Evolutionary conservation across 2,113 vertebrate species (phyloP), one percentile per base, ranked within the genome.

Genomic region (Amphiprion percula): DNA sequence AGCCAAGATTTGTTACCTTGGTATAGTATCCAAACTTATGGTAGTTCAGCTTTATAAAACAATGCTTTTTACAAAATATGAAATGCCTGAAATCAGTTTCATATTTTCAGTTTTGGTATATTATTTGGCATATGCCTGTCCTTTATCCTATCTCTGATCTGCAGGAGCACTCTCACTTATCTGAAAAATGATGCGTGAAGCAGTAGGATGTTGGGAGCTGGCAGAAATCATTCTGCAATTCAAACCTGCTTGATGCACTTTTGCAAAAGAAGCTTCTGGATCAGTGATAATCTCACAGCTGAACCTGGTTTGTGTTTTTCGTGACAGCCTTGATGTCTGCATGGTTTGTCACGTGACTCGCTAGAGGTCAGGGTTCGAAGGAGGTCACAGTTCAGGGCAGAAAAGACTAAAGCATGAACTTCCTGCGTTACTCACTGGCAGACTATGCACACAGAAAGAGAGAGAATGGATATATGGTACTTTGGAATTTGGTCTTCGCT

Each of bases 221-320:
- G 56, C 58, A 82, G 63, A 79, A 74, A 74, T 41, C 52, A 68
- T 26, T 56, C 68, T 63, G 50, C 88, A 86, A 83, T 54, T 70
- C 30, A 82, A 82, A 81, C 33, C 73, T 76, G 47, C 16, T 60
- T 44, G 0, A 26, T 69, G 64, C 74, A 41, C 72, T 80, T 85
- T 59, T 74, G 74, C 62, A 12, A 58, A 84, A 82, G n/a, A 63
- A 89, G 58, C 47, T 73, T 72, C 46, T 10, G 70, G 82, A 87
- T 92, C 74, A 86, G 77, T 54, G 68, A 77, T 84, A 79, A 87
- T 90, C 84, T 87, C 54, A 23, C 23, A 4, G n/a, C 68, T 72
- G 80, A 88, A 87, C 63, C 91, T 93, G 83, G 83, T 86, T 90
- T 90, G 88, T 91, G 88, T 92, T 93, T 85, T 60, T 90, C 83